Evolutionary conservation across 1,140 invertebrate species (phyloP), one percentile per base, ranked within the genome.

Genomic region (Euura lappo): DNA sequence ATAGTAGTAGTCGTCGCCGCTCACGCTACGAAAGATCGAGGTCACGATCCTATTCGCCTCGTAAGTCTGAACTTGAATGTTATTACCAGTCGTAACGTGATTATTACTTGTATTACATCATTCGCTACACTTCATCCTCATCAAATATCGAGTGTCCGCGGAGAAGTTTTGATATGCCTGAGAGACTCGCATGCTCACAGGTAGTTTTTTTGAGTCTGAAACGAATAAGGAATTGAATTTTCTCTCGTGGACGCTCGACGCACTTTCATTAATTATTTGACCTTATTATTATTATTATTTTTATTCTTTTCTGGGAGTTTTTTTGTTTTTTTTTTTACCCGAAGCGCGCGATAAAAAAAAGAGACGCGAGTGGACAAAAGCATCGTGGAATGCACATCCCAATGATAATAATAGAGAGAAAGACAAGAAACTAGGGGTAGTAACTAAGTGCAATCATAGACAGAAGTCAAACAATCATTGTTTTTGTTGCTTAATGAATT

Each of bases 11-110:
- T 75, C 86, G 88, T 65, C 87, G 90, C 70, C 89, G 90, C 44
- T 82, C 88, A 42, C 87, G 91, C 51, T 94, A 95, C 81, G 94
- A 95, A 75, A 91, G 93, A 68, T 94, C 93, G 42, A 89, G 94
- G 78, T 95, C 94, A 77, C 91, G 94, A 75, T 96, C 95, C 78
- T 96, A 95, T 87, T 94, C 94, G 76, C 95, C 95, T 85, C 94
- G 95, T 96, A 92, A 93, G 92, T 93, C 79, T 77, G 75, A 76
- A 73, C 73, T 60, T 11, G 3, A 60, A 60, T 60, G 13, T 44
- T 45, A 11, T 45, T 42, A 68, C 8, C 4, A 13, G 42, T n/a
- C 8, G 3, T 46, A 69, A 45, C 46, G 7, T 45, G 10, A 45
- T 46, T 45, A 45, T 44, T 69, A 28, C 28, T 28, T 28, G 28